Base-by-base conservation (phyloP, 2,797 vertebrate genomes). In the Acipenser oxyrinchus region DNA sequence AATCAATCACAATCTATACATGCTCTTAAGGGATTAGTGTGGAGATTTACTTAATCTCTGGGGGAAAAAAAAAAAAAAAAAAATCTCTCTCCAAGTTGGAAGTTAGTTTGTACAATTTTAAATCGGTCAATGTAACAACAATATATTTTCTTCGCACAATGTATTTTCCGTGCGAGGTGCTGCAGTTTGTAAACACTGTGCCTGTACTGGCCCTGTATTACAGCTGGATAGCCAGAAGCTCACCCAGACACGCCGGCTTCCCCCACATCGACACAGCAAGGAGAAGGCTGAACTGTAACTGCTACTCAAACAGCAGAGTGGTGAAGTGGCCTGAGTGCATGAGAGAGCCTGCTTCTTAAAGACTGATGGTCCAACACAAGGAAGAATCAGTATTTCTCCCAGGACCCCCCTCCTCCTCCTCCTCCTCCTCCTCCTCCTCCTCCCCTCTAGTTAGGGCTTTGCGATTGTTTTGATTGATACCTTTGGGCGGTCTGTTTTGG, bases 401-500 rank as follows among this genome's bases (percentile, higher is more conserved):
- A 37, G 37, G 37, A 37, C 1, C 3, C 37, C 37, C 37, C 37
- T 1, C 37, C 37, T 18, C 15, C 37, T 4, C 18, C 18, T 18
- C 15, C 15, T n/a, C n/a, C n/a, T n/a, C n/a, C 23, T n/a, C n/a
- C n/a, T n/a, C n/a, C n/a, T n/a, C n/a, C n/a, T n/a, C n/a, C n/a
- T n/a, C 4, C 37, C 37, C 37, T 5, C 49, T 51, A 57, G 57
- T 6, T 1, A 49, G 10, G 2, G 8, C 7, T 50, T 49, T 10
- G 7, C 9, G 9, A 9, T 37, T 1, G n/a, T 48, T n/a, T 15
- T 7, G 49, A 8, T 51, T 7, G 10, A 23, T 81, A 97, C 96
- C 93, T 96, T 95, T 51, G 97, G 97, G 71, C 90, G 90, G 79
- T 99, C 97, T 0, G 94, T 91, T 86, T 97, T 99, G 0, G 91